phyloP scores from a whole-genome alignment of 2,797 vertebrate species.

The Accipiter badius region DNA sequence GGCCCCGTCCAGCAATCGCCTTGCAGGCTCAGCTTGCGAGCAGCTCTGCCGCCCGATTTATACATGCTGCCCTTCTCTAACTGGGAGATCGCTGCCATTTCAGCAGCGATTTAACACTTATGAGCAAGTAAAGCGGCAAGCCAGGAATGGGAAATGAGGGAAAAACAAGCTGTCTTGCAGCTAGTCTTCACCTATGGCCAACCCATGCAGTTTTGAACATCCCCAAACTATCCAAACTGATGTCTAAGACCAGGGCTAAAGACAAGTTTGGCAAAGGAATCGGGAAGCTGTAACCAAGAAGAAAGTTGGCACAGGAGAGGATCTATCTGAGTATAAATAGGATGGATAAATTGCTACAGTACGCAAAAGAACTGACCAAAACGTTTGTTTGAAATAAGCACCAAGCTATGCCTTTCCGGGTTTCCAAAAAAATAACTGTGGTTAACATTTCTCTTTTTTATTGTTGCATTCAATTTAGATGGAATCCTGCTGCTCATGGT shows the following conservation, averaged over 20 bases:
- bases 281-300: background rate
- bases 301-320: accelerated
- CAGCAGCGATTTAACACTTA: background rate
- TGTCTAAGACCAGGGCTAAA: background rate
- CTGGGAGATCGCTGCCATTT: background rate
- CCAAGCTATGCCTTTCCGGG: background rate
- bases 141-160: background rate
- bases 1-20: background rate
- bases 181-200: background rate
- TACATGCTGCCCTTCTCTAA: background rate
- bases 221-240: background rate
- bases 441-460: slow-evolving; percentile 33
- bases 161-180: background rate
- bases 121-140: background rate
- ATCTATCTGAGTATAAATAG: background rate
- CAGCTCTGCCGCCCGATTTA: background rate
- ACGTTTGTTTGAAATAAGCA: background rate
- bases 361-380: background rate
- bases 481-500: slow-evolving; percentile 10
- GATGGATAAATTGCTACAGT: background rate
- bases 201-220: background rate
- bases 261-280: background rate
- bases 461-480: slow-evolving; percentile 20
- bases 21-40: accelerated
- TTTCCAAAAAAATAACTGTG: slow-evolving; percentile 14